These are phyloP conservation scores for Eremobia ochroleuca DNA, from an alignment of 2,888 invertebrate species.

Conservation along the genomic window DNA sequence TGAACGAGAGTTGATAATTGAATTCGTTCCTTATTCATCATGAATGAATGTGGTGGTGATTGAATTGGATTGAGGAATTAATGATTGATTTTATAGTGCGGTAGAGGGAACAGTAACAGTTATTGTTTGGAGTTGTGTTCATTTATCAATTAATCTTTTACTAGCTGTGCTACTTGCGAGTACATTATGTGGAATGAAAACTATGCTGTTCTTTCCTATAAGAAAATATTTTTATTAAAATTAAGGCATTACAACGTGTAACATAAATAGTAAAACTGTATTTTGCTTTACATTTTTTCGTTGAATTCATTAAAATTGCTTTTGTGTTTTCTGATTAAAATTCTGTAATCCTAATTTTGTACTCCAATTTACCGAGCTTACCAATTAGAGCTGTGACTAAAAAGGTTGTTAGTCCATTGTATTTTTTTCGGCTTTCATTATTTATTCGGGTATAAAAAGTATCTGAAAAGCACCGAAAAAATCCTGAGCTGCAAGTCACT, in stretches of 20 bases:
- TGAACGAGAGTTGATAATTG: conserved; percentile 47
- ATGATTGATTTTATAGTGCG: conserved; percentile 32
- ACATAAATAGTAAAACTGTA: not conserved
- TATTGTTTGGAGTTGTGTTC: conserved; percentile 10
- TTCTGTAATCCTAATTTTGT: not conserved
- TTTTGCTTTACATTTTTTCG: not conserved
- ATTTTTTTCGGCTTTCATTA: not conserved
- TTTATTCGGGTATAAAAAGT: conserved; percentile 5
- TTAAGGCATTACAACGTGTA: not conserved
- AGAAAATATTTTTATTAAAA: not conserved
- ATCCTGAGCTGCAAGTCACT: too few species aligned
- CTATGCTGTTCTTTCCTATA: not conserved
- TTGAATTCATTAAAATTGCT: not conserved
- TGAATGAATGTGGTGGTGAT: conserved; percentile 41
- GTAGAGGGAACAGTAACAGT: not conserved
- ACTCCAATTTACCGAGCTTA: not conserved
- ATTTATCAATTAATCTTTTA: conserved; percentile 5
- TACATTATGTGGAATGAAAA: not conserved
- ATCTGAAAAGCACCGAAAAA: not conserved
- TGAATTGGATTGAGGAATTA: conserved; percentile 43
- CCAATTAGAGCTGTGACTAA: not conserved
- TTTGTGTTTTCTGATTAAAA: not conserved
- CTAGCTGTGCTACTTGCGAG: not conserved
- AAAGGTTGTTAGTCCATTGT: not conserved
- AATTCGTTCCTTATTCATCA: conserved; percentile 50